Evolutionary conservation across 2,113 vertebrate genomes (phyloP), one percentile per base, ranked within the genome.

Genomic region (Corvus cornix): DNA sequence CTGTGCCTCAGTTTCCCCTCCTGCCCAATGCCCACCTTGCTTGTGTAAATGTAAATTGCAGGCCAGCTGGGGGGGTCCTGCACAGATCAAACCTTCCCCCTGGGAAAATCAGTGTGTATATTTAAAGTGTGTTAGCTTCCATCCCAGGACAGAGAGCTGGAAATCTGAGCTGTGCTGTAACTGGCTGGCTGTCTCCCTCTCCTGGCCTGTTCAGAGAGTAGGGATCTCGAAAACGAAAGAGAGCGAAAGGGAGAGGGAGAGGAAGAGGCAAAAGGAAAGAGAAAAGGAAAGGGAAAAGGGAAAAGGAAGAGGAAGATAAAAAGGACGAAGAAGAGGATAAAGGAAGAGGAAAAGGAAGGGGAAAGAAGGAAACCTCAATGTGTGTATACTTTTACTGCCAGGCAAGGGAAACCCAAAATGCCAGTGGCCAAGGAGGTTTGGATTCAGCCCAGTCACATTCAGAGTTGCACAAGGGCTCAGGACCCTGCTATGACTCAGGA

Each of bases 141-240:
- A 60, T 19, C 60, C 78, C 43, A 28, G 0, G 3, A 52, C 60
- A 43, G 58, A 12, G 28, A 62, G 76, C 35, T 52, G 72, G 72
- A 48, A 55, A 52, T 17, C 15, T 1, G 55, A 35, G 46, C 26
- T 66, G 48, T 4, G 79, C 68, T 6, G 76, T 86, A 67, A 43
- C 39, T 67, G 75, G 72, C 78, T 41, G 82, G 1, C 35, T 95
- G 87, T 55, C 95, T 95, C 95, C 94, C 93, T 95, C 94, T 97
- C 46, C 91, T 92, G 94, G 93, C 31, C 63, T 70, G 10, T 22
- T 77, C 43, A 43, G 43, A 82, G 60, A 82, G 11, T 5, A 46
- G 5, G 10, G 21, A 30, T 56, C 49, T 44, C 3, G 2, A 5
- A 48, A 11, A 30, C 15, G 24, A 27, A 15, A 17, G 9, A 26